These are phyloP conservation scores for Phyllopteryx taeniolatus DNA, from an alignment of 2,113 vertebrate genomes.

Conservation along the genomic window DNA sequence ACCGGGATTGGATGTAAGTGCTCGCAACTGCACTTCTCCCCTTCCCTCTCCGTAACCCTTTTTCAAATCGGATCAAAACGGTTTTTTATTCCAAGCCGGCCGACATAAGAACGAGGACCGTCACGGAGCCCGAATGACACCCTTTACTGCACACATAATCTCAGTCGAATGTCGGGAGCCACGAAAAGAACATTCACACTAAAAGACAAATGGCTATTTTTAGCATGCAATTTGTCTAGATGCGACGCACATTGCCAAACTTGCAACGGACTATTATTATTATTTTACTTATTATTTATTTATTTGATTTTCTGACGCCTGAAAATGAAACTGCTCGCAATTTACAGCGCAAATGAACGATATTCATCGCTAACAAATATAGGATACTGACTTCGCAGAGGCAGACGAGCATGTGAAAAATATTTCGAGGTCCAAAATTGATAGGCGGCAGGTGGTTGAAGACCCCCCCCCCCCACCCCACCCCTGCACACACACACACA, in stretches of 20 bases:
- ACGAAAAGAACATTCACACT: neutral
- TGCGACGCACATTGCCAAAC: neutral
- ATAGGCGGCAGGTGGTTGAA: slow-evolving; percentile 62
- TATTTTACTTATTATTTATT: no score
- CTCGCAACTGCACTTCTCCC: neutral
- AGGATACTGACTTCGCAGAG: neutral
- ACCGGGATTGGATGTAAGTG: slow-evolving; percentile 77
- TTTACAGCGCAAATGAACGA: neutral
- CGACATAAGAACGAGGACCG: neutral
- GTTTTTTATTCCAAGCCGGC: neutral
- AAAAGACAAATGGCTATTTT: neutral
- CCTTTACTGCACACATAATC: no score
- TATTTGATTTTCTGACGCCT: neutral
- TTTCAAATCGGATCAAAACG: no score
- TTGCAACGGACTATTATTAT: no score
- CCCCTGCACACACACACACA: neutral
- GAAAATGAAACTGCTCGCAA: neutral
- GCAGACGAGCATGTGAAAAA: slow-evolving; percentile 17
- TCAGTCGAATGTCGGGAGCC: no score
- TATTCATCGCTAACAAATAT: neutral
- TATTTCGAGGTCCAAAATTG: slow-evolving; percentile 60
- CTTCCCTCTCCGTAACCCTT: no score
- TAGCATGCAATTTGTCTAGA: neutral
- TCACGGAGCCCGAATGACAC: neutral
- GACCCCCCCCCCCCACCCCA: neutral